Evolutionary conservation across 2,888 invertebrate species (phyloP), one percentile per base, ranked within the genome.

Genomic region (Gerris lacustris): DNA sequence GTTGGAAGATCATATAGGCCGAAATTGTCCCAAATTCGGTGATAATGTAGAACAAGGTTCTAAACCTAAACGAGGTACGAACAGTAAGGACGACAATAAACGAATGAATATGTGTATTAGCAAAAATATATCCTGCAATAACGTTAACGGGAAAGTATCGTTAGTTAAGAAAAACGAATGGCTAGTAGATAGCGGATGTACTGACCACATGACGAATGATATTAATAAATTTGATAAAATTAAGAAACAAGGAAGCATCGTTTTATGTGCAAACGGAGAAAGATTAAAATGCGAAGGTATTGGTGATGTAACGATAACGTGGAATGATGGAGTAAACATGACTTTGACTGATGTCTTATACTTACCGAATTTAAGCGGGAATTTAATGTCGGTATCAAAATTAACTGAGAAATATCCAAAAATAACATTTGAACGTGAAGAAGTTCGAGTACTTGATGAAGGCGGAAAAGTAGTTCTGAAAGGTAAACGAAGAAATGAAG

Each of bases 151-250:
- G 11, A 7, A 47, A 47, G 47, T 11, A 7, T 47, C 6, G 6
- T 47, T 47, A 7, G 6, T 11, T 47, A 47, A 47, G 11, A 47
- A 11, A 47, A 64, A 68, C n/a, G 45, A 68, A 68, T 68, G 68
- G 68, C 6, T 55, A 18, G 55, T 68, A 31, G 68, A 68, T 31
- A 44, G 44, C 7, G 67, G 67, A 31, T 17, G 43, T 43, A 44
- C 18, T 17, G 18, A 44, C 11, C 67, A 67, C 18, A 67, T 67
- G 67, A 67, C 67, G 31, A 67, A 67, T n/a, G 44, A 67, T 11
- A 6, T 17, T 6, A 31, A 64, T 6, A 64, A 64, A 11, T 64
- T 64, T 64, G n/a, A 6, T 7, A 31, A 64, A 6, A 64, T 64
- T 64, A 31, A 17, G 7, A 64, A 15, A 17, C 31, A 31, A 17